Base-by-base conservation (phyloP, 2,797 vertebrate species). In the Girardinus metallicus region DNA sequence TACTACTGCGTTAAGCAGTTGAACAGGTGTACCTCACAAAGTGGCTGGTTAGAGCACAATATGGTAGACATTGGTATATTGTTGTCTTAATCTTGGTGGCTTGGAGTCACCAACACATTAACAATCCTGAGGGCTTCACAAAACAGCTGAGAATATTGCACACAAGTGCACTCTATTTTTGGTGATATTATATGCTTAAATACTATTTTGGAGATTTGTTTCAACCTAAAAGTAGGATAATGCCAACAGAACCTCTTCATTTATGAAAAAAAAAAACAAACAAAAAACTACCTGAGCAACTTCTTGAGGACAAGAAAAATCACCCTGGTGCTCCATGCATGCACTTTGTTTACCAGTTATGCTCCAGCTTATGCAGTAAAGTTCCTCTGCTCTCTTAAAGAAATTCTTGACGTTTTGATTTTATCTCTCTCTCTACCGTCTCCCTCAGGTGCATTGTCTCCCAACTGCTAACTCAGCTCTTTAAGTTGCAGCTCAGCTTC, bases 391-490 rank as follows among this genome's bases (percentile, higher is more conserved):
- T 86, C 79, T 75, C 76, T 2, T 53, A 88, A 90, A 75, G 79
- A 89, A 88, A 88, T 89, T 87, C 81, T 87, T 10, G 46, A 84
- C 85, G 83, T 87, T 85, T 85, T 87, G 90, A 93, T 93, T 92
- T 88, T 89, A 92, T 94, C 87, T 92, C 88, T 82, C 86, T 85
- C 34, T 39, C 21, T 23, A 18, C 34, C 9, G 0, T 41, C 64
- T 68, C 85, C 86, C 87, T 7, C 85, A 88, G 90, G 89, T 91
- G 78, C 78, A 83, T 87, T 86, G 85, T 92, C 86, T 89, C 87
- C 86, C 86, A 87, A 86, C 85, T 92, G 88, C 93, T 86, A 84
- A 89, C 87, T 94, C 92, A 92, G 93, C 92, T 88, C 83, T 93
- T 92, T 86, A 91, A 90, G 81, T 86, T 83, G 84, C 89, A 84